Percentiles rank a stretch among this genome's conserved stretches.
Evolutionary conservation across 2,888 invertebrate genomes (phyloP).

Genomic region (Pyrocoelia pectoralis): DNA sequence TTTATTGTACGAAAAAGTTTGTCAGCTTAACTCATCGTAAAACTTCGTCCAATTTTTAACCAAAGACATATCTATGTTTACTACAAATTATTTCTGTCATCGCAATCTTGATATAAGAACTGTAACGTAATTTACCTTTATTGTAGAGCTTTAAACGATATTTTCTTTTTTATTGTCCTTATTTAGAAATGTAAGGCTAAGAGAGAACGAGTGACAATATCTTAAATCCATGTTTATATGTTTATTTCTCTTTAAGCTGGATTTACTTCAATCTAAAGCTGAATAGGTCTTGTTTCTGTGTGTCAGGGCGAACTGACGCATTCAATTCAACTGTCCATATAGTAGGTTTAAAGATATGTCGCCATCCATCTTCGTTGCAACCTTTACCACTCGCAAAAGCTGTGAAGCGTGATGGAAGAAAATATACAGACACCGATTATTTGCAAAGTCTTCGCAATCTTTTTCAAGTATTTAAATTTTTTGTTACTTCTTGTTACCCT

Average conservation of each 20-base stretch:
- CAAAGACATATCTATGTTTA: not conserved
- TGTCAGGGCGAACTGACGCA: slow-evolving; percentile 40
- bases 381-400: slow-evolving; percentile 18
- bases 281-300: slow-evolving; percentile 30
- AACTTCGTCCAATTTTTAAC: not conserved
- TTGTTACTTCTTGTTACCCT: not conserved
- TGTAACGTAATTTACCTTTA: not conserved
- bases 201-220: slow-evolving; percentile 5
- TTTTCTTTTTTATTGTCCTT: slow-evolving; percentile 11
- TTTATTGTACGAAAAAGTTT: too few species aligned
- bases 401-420: slow-evolving; percentile 16
- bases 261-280: slow-evolving; percentile 34
- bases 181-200: slow-evolving; percentile 4
- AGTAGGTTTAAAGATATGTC: slow-evolving; percentile 47
- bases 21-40: too few species aligned
- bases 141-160: not conserved
- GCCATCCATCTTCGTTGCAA: slow-evolving; percentile 48
- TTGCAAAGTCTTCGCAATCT: not conserved
- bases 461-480: slow-evolving; percentile 10
- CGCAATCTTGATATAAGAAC: not conserved
- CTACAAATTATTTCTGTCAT: not conserved
- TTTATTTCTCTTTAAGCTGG: slow-evolving; percentile 26
- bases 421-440: slow-evolving; percentile 9
- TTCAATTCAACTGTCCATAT: slow-evolving; percentile 51
- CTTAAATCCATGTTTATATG: slow-evolving; percentile 25